Base-by-base conservation (phyloP, 2,113 vertebrate species). In the Tonatia bakeri region DNA sequence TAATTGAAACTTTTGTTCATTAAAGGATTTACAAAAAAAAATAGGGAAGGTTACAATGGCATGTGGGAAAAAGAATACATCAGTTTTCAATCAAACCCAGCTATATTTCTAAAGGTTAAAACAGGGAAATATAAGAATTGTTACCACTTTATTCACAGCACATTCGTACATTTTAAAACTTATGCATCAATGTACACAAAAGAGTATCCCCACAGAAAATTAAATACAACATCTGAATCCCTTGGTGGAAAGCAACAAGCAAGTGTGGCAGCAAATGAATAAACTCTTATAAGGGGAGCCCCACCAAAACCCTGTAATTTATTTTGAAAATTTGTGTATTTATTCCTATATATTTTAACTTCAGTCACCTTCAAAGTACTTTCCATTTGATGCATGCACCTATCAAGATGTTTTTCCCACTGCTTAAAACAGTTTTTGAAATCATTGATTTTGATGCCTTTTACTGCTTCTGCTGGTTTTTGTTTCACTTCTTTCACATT, bases 71-170 rank as follows among this genome's bases (percentile, higher is more conserved):
- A 87, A 88, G 50, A 87, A 88, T 20, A 54, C 28, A 75, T 28
- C 22, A 75, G 73, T 83, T 91, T 64, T 40, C 28, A 70, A 61
- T 91, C 79, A 79, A 96, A 40, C 4, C 13, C 56, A 91, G 16
- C 4, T 87, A 90, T 12, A 95, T 87, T 97, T 87, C 73, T 90
- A 54, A 93, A 94, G 14, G 93, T 94, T 86, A 91, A 95, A 82
- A 91, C 38, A 91, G 43, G 54, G 64, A 81, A 96, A 70, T 67
- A 72, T 67, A 40, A 87, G 75, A 90, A 82, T n/a, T 93, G 20
- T 70, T 83, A 86, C 24, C 47, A 65, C 64, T 92, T 77, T 85
- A 87, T 61, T 92, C 73, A 87, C 2, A 92, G n/a, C 13, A 16
- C 56, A 22, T 69, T 61, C 79, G 70, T 94, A 91, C 5, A 85